Percentiles rank a stretch among this genome's conserved stretches.
Conservation (phyloP, 1,140 invertebrate species). For the Drosophila ercepeae region DNA sequence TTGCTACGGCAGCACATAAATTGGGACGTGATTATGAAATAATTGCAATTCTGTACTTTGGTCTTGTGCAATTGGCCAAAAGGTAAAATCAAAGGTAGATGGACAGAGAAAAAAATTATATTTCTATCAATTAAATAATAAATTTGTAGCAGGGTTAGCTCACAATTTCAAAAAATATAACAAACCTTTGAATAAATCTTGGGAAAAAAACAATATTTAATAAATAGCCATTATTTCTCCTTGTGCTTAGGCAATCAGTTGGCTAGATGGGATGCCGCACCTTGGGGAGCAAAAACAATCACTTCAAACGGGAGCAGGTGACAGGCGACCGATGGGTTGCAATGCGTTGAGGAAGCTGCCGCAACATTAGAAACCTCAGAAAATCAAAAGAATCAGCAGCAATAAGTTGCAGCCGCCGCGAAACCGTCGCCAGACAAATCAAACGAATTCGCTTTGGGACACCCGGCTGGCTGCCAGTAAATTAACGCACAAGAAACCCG, state of each 20-base stretch:
- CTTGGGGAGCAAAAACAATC: conserved; percentile 49
- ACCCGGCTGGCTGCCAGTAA: conserved; percentile 10
- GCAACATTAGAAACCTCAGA: conserved; percentile 3
- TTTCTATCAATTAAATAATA: not conserved
- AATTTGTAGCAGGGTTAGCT: not conserved
- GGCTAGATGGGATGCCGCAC: conserved; percentile 37
- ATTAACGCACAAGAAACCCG: conserved; percentile 27
- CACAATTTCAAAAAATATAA: not conserved
- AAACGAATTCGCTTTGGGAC: conserved; percentile 51
- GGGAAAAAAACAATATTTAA: not conserved
- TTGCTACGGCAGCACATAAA: conserved; percentile 58
- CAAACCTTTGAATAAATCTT: not conserved
- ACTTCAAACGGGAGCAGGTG: conserved; percentile 55
- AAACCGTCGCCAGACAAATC: conserved; percentile 44
- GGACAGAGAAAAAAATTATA: conserved; percentile 3
- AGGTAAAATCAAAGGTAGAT: conserved; percentile 10
- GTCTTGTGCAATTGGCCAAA: conserved; percentile 58
- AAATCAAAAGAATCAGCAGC: not conserved
- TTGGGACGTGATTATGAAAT: conserved; percentile 81
- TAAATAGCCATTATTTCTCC: conserved; percentile 6
- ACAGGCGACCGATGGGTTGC: conserved; percentile 49
- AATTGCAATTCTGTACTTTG: conserved; percentile 71
- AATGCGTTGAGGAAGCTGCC: conserved; percentile 21
- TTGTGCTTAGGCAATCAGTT: conserved; percentile 37
- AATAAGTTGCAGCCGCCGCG: not conserved